Percentiles rank a stretch among this genome's conserved stretches.
These are phyloP conservation scores for Agonopterix arenella DNA, from an alignment of 2,888 invertebrate species.

Conservation along the genomic window DNA sequence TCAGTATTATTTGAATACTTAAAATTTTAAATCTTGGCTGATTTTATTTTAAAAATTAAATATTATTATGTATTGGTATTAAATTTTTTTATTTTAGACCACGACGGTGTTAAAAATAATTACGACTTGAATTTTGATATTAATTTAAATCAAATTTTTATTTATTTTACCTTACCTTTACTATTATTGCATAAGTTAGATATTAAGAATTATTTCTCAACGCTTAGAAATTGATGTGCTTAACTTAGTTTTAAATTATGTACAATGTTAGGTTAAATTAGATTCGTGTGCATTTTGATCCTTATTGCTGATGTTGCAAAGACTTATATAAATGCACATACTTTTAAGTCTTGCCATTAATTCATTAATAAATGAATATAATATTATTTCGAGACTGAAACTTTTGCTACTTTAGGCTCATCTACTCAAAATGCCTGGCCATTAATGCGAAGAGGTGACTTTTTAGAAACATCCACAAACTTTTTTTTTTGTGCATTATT, in stretches of 20 bases:
- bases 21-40: too few relatives aligned
- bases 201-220: constrained; percentile 27
- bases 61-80: background rate
- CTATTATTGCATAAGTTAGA: constrained; percentile 10
- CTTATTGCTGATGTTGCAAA: constrained; percentile 1
- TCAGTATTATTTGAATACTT: too few relatives aligned
- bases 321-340: background rate
- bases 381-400: too few relatives aligned
- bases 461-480: too few relatives aligned
- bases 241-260: constrained; percentile 3
- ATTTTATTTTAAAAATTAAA: too few relatives aligned
- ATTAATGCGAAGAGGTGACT: too few relatives aligned
- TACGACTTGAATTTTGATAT: constrained; percentile 21
- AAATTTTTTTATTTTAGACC: too few relatives aligned
- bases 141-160: constrained; percentile 28
- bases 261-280: constrained; percentile 3
- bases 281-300: constrained; percentile 4
- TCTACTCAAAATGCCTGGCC: too few relatives aligned
- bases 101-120: background rate
- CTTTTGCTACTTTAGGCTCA: too few relatives aligned
- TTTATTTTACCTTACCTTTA: constrained; percentile 20
- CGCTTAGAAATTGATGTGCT: constrained; percentile 12
- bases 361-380: background rate
- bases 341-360: background rate
- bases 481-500: too few relatives aligned